Evolutionary conservation across 1,140 invertebrate genomes (phyloP).

Genomic region (Coboldia fuscipes): DNA sequence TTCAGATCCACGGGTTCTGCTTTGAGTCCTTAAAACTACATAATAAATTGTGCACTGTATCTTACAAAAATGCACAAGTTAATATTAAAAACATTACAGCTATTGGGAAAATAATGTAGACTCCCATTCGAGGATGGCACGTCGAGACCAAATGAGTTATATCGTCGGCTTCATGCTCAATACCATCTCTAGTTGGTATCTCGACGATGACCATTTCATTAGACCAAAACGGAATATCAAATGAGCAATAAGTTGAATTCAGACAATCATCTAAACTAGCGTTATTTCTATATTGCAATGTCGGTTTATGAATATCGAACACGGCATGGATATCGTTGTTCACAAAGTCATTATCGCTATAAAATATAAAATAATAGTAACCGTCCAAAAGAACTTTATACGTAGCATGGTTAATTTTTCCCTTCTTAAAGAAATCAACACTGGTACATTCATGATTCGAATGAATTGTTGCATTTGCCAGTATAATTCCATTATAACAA

Average conservation of each 20-base stretch:
- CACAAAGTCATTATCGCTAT: conserved; percentile 59
- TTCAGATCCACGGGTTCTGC: too few relatives aligned
- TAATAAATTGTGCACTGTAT: too few relatives aligned
- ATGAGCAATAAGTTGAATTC: conserved; percentile 51
- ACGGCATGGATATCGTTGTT: conserved; percentile 57
- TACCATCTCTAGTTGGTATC: conserved; percentile 54
- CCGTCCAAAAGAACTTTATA: conserved; percentile 48
- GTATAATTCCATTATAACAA: conserved; percentile 49
- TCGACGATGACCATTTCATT: conserved; percentile 58
- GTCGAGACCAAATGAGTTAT: conserved; percentile 42
- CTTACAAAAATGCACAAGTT: conserved; percentile 54
- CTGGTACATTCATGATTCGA: conserved; percentile 39
- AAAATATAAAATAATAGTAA: conserved; percentile 75
- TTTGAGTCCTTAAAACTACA: too few relatives aligned
- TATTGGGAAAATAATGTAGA: conserved; percentile 59
- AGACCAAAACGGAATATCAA: conserved; percentile 42
- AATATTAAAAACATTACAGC: conserved; percentile 48
- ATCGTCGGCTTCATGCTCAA: conserved; percentile 49
- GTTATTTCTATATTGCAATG: conserved; percentile 52
- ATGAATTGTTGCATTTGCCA: conserved; percentile 42
- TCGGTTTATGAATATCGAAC: conserved; percentile 66
- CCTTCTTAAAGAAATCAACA: conserved; percentile 39
- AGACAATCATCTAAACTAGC: conserved; percentile 40
- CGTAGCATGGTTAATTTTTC: conserved; percentile 33
- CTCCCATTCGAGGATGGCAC: conserved; percentile 49